Base-by-base conservation (phyloP, 2,797 vertebrate genomes). In the Argya squamiceps region DNA sequence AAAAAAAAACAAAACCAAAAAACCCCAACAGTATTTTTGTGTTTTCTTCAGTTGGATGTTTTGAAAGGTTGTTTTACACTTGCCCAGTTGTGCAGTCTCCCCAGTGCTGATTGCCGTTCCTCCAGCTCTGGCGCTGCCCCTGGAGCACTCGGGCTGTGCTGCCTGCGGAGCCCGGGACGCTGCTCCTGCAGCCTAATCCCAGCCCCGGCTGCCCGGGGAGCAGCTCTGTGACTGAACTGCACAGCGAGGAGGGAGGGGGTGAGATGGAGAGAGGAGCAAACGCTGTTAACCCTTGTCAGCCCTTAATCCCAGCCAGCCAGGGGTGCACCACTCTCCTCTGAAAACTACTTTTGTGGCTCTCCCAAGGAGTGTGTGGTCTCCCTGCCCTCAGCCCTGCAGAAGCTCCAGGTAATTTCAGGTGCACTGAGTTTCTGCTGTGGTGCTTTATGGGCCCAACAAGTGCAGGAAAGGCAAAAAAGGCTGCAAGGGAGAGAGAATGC, bases 271-370 rank as follows among this genome's bases (percentile, higher is more conserved):
- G 44, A 84, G 53, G 60, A 87, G 69, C 76, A 76, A 64, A 49
- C 49, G 2, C 75, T 69, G 76, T 98, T 98, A 98, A 98, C 97
- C 95, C 97, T 97, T 98, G 69, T 93, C 50, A 84, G 94, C 60
- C 96, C 79, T 73, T 58, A 5, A 27, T 14, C 71, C 44, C 1
- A 81, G 34, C 49, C 79, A n/a, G 88, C 32, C 55, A 59, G 55
- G 49, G 89, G 47, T 14, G 49, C 24, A 2, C 26, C 1, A 0
- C 5, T 39, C 30, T 67, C 19, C 30, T 77, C 37, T 13, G 29
- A 59, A 49, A 81, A 10, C 39, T 11, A 1, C n/a, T 27, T 59
- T 49, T 29, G 24, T 14, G 1, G 22, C 50, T 26, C 43, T 70
- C 79, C 75, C 26, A 0, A 30, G 37, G 41, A 32, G 34, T 2